These are phyloP conservation scores for Mola mola DNA, from an alignment of 2,113 vertebrate species.

Conservation along the genomic window DNA sequence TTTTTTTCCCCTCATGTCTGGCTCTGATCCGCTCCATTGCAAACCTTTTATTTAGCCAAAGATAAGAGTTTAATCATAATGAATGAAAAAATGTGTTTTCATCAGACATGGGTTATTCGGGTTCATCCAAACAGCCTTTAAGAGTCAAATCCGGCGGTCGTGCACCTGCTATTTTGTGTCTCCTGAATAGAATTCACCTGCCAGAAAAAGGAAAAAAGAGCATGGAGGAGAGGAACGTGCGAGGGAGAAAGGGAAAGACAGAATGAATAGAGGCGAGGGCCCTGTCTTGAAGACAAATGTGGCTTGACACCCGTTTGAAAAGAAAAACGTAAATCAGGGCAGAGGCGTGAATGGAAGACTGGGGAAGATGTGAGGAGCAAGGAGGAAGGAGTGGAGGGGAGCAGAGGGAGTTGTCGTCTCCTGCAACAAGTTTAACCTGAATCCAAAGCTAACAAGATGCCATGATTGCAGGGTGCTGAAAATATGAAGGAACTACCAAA, in stretches of 20 bases:
- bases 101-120: neutral
- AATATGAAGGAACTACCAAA: slow-evolving; percentile 79
- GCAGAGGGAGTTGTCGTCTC: slow-evolving; percentile 52
- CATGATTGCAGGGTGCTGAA: slow-evolving; percentile 82
- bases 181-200: slow-evolving; percentile 68
- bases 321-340: slow-evolving; percentile 53
- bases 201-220: neutral
- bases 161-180: slow-evolving; percentile 63
- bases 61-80: too few species aligned
- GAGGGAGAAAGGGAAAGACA: neutral
- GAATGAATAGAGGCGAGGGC: slow-evolving; percentile 32
- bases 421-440: slow-evolving; percentile 83
- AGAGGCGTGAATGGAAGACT: slow-evolving; percentile 52
- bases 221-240: neutral
- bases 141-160: slow-evolving; percentile 21
- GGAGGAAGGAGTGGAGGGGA: slow-evolving; percentile 21
- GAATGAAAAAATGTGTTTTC: neutral
- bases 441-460: slow-evolving; percentile 80
- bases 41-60: too few species aligned
- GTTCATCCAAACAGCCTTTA: slow-evolving; percentile 4
- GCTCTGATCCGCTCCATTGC: too few species aligned
- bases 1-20: too few species aligned
- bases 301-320: slow-evolving; percentile 64
- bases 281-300: slow-evolving; percentile 62
- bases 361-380: slow-evolving; percentile 40